A percentile compares a stretch with the other conserved stretches of the same genome.
Evolutionary conservation across 1,140 invertebrate genomes (phyloP).

Genomic region (Calephelis nemesis): DNA sequence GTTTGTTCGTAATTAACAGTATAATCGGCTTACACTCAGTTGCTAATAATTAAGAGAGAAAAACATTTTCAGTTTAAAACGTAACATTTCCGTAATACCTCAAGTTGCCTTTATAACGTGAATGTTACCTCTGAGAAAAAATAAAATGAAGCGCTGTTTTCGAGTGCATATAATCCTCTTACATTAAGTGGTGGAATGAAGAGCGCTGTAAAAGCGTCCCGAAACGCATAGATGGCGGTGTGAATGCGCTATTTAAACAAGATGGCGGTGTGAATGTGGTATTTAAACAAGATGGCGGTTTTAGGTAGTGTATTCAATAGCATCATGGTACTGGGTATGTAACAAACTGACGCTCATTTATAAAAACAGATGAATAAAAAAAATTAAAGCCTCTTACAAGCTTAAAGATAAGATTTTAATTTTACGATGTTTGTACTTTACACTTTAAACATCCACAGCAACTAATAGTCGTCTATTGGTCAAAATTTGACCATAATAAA

Average conservation of each 20-base stretch:
- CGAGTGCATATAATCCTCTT: conserved; percentile 9
- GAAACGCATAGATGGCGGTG: conserved; percentile 22
- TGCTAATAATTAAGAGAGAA: neutral
- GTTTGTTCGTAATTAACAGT: neutral
- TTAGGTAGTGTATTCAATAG: too few relatives aligned
- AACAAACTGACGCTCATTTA: too few relatives aligned
- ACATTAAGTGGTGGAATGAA: conserved; percentile 20
- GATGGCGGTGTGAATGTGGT: conserved; percentile 8
- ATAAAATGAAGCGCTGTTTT: conserved; percentile 14
- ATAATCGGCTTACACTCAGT: neutral
- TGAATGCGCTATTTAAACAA: conserved; percentile 21
- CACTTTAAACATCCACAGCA: too few relatives aligned
- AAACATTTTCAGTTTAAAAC: conserved; percentile 1
- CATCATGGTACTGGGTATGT: too few relatives aligned
- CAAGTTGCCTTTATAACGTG: neutral
- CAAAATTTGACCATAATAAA: too few relatives aligned
- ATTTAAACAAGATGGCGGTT: too few relatives aligned
- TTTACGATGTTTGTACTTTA: too few relatives aligned
- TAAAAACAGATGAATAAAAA: too few relatives aligned
- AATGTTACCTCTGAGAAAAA: conserved; percentile 9
- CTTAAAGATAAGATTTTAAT: too few relatives aligned
- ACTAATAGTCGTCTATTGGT: too few relatives aligned
- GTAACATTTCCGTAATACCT: neutral
- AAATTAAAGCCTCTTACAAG: too few relatives aligned
- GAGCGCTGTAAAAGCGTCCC: conserved; percentile 18